A percentile compares a stretch with the other conserved stretches of the same genome.
These are phyloP conservation scores for Hypotaenidia philippensis DNA, from an alignment of 2,797 vertebrate species.

Conservation along the genomic window DNA sequence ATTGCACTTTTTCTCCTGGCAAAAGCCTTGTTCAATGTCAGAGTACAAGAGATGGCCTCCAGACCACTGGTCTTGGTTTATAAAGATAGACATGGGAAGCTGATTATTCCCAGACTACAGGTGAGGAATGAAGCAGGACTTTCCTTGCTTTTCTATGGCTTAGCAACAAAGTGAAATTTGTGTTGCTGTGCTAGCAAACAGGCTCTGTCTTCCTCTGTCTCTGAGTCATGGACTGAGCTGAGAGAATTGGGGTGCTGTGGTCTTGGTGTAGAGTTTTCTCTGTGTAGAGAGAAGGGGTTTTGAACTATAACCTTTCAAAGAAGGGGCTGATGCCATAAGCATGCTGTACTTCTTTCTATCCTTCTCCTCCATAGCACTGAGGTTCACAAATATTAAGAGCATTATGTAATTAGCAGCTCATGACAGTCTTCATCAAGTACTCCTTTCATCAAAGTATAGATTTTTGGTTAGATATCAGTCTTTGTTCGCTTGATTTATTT, in stretches of 20 bases:
- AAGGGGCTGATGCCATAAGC: not conserved
- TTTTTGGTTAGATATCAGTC: slow-evolving; percentile 16
- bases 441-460: not conserved
- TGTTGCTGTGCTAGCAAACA: not conserved
- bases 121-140: not conserved
- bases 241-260: not conserved
- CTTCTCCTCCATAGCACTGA: not conserved
- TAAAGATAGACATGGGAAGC: not conserved
- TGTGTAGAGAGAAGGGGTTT: not conserved
- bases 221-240: not conserved
- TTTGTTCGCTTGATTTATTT: not conserved
- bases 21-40: not conserved
- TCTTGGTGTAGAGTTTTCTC: not conserved
- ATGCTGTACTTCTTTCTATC: not conserved
- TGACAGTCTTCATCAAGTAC: not conserved
- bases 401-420: not conserved
- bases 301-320: not conserved
- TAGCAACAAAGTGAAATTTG: not conserved
- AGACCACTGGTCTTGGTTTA: not conserved
- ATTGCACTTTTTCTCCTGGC: not conserved
- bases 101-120: not conserved
- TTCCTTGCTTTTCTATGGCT: not conserved
- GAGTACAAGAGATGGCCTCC: not conserved
- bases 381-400: not conserved
- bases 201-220: not conserved